Evolutionary conservation across 2,113 vertebrate species (phyloP), one percentile per base, ranked within the genome.

Genomic region (Dipodomys spectabilis): DNA sequence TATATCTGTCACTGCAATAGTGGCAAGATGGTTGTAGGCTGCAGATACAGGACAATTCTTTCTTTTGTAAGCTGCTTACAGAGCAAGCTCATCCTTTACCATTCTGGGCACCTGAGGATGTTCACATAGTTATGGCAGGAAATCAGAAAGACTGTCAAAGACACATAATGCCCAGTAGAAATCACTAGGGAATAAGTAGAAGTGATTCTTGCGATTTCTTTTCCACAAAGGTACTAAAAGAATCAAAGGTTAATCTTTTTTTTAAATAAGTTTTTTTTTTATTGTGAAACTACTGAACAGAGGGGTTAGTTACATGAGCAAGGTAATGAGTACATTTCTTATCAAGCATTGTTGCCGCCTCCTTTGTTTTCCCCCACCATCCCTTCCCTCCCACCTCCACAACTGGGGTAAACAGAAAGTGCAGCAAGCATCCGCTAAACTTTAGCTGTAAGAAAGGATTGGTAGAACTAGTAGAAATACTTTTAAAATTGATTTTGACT

Each of bases 401-500:
- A 39, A 39, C 39, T 39, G 39, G 39, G 44, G 82, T 71, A 88
- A 87, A 75, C 2, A 77, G 78, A 83, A 49, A 39, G 30, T 39
- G 79, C 2, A 87, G 78, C 16, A 72, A 91, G 71, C 23, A 88
- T 44, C 4, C 1, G 23, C 10, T 2, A 16, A 65, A 23, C 5
- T 23, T 78, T 88, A 80, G 30, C 90, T 86, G 28, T 87, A 79
- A 83, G 71, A 89, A 74, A 4, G 32, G 64, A 57, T 23, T 79
- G 25, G 32, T 71, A 20, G 35, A 94, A 75, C 6, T 67, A n/a
- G 22, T 23, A 23, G 23, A 64, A 9, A 23, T 12, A 15, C 4
- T 72, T 72, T 72, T n/a, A 72, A 71, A 60, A 89, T 79, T 94
- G 27, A 82, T 57, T 90, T n/a, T 91, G 75, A 25, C 30, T 65